Evolutionary conservation across 2,888 invertebrate genomes (phyloP).

Genomic region (Idaea dimidiata): DNA sequence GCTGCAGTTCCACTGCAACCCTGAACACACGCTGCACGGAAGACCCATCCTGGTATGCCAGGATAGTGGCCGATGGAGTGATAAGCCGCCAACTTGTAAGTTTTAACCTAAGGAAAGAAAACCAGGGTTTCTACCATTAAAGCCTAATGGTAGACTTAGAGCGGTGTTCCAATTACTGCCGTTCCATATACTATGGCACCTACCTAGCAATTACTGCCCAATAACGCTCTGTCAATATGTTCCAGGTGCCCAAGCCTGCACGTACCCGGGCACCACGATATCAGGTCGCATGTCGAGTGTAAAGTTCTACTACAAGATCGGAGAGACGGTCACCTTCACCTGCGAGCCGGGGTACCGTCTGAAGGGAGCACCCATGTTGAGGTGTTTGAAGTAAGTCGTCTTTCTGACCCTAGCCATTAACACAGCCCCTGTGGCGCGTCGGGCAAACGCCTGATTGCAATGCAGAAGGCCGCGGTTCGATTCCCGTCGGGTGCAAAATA

Average conservation of each 20-base stretch:
- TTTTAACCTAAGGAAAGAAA: slow-evolving; percentile 15
- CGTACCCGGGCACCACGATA: slow-evolving; percentile 92
- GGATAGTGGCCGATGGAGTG: slow-evolving; percentile 92
- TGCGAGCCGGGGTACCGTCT: slow-evolving; percentile 89
- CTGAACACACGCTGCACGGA: slow-evolving; percentile 94
- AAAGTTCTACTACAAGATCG: slow-evolving; percentile 93
- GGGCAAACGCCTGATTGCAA: too few species aligned
- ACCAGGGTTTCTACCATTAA: too few species aligned
- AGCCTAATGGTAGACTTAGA: too few species aligned
- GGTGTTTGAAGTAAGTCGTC: slow-evolving; percentile 82
- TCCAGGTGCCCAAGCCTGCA: slow-evolving; percentile 88
- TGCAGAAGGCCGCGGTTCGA: too few species aligned
- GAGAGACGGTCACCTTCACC: slow-evolving; percentile 91
- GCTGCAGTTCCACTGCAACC: slow-evolving; percentile 92
- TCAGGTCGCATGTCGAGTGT: slow-evolving; percentile 92
- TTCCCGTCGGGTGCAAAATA: too few species aligned
- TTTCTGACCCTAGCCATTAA: too few species aligned
- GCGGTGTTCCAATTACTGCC: too few species aligned
- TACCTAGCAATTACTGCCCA: background rate
- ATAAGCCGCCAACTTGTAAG: slow-evolving; percentile 90
- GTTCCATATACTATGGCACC: too few species aligned
- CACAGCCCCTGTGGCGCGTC: too few species aligned
- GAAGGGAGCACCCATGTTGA: slow-evolving; percentile 88
- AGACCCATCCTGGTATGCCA: slow-evolving; percentile 94
- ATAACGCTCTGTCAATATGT: background rate